phyloP scores from a whole-genome alignment of 1,140 invertebrate genomes.

The Centruroides vittatus region DNA sequence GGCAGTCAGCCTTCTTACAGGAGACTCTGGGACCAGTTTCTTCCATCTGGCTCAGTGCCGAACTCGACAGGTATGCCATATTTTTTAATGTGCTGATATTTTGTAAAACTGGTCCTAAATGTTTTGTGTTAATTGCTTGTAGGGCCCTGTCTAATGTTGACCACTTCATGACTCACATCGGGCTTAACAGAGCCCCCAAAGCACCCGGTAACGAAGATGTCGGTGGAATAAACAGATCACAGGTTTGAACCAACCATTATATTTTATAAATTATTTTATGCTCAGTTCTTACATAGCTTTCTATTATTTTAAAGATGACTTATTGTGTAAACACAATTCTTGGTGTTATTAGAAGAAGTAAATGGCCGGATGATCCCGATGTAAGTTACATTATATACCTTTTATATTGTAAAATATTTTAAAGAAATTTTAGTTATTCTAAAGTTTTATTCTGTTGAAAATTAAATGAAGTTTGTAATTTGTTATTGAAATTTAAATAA shows the following conservation, averaged over 20 bases:
- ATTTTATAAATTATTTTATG: no score
- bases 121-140: no score
- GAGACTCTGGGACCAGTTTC: constrained; percentile 50
- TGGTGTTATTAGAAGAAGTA: constrained; percentile 68
- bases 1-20: constrained; percentile 64
- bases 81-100: no score
- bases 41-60: constrained; percentile 25
- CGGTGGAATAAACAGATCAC: constrained; percentile 38
- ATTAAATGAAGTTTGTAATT: no score
- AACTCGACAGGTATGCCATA: constrained; percentile 26
- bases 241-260: constrained; percentile 22
- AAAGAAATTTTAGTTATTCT: no score
- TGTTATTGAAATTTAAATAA: no score
- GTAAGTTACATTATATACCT: constrained; percentile 32
- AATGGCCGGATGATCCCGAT: constrained; percentile 57
- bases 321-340: constrained; percentile 57
- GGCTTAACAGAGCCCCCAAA: constrained; percentile 51
- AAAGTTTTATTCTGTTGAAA: no score
- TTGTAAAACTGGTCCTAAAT: no score
- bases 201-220: constrained; percentile 44
- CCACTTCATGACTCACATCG: constrained; percentile 60
- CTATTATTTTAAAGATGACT: constrained; percentile 36
- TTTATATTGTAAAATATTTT: constrained; percentile 20
- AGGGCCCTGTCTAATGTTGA: constrained; percentile 12
- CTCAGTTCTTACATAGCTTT: constrained; percentile 2